A percentile compares a stretch with the other conserved stretches of the same genome.
Evolutionary conservation across 2,888 invertebrate genomes (phyloP).

Genomic region (Caenorhabditis doughertyi): DNA sequence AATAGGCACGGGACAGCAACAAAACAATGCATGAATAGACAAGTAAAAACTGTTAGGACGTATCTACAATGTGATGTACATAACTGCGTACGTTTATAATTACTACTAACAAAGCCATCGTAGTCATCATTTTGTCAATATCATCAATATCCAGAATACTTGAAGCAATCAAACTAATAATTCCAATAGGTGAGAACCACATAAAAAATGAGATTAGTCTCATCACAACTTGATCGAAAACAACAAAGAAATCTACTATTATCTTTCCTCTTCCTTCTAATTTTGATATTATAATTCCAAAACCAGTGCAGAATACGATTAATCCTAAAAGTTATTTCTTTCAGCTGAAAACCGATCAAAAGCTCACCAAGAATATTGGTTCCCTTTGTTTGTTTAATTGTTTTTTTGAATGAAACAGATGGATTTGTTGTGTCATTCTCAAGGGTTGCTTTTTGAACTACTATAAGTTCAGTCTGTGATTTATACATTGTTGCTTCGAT

Average conservation of each 20-base stretch:
- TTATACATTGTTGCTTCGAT: constrained; percentile 62
- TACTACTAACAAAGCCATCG: constrained; percentile 63
- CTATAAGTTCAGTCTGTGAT: constrained; percentile 47
- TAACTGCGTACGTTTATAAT: background rate
- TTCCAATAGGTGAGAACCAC: constrained; percentile 86
- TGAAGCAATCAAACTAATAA: constrained; percentile 87
- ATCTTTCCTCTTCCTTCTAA: constrained; percentile 89
- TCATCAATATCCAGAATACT: constrained; percentile 86
- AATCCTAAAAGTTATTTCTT: constrained; percentile 85
- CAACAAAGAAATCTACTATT: constrained; percentile 90
- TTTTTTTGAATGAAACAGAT: constrained; percentile 31
- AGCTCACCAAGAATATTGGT: constrained; percentile 62
- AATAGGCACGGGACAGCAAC: constrained; percentile 86
- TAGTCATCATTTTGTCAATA: constrained; percentile 84
- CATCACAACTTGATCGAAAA: constrained; percentile 92
- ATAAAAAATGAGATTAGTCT: constrained; percentile 83
- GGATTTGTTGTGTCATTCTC: constrained; percentile 24
- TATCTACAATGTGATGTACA: no score
- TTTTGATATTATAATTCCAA: constrained; percentile 91
- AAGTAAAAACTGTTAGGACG: constrained; percentile 85
- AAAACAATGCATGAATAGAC: constrained; percentile 86
- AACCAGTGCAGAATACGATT: constrained; percentile 92
- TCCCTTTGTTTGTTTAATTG: constrained; percentile 52
- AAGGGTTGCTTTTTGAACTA: constrained; percentile 23
- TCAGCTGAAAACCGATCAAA: no score